phyloP scores from a whole-genome alignment of 2,113 vertebrate species.

The Oceanites oceanicus region DNA sequence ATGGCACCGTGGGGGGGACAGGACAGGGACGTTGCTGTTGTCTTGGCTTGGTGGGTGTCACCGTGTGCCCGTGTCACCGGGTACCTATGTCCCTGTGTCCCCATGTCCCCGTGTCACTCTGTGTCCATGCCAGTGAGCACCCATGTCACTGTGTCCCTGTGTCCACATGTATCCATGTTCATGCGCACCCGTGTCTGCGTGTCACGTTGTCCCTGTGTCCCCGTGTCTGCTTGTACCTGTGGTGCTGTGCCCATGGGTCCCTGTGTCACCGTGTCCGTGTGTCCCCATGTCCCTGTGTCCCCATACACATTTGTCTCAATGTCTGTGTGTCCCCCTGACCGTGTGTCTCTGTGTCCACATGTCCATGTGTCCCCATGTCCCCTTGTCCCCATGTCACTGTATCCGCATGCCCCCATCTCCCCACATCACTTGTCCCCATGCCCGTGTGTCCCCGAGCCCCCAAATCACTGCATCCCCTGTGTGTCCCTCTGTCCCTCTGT shows the following conservation, averaged over 20 bases:
- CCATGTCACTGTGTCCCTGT: neutral
- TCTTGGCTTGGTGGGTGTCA: neutral
- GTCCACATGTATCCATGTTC: no score
- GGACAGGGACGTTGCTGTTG: neutral
- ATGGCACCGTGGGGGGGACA: accelerated
- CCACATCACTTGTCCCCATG: no score
- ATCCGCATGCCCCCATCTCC: no score
- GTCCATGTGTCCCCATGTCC: no score
- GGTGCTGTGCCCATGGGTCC: neutral
- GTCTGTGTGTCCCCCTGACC: no score
- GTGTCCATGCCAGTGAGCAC: neutral
- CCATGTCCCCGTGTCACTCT: neutral
- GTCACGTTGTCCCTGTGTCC: neutral
- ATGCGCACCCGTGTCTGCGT: no score
- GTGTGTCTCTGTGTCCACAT: no score
- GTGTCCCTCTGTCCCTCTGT: neutral
- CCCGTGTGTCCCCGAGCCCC: neutral
- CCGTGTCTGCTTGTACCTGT: neutral
- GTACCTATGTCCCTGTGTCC: no score
- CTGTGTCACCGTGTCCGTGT: neutral
- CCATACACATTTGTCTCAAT: no score
- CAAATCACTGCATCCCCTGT: no score
- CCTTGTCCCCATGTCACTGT: no score
- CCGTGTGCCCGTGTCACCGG: accelerated
- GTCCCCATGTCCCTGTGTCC: no score